Percentiles rank a stretch among this genome's conserved stretches.
These are phyloP conservation scores for Coccyzus lansbergi DNA, from an alignment of 2,797 vertebrate genomes.

Conservation along the genomic window DNA sequence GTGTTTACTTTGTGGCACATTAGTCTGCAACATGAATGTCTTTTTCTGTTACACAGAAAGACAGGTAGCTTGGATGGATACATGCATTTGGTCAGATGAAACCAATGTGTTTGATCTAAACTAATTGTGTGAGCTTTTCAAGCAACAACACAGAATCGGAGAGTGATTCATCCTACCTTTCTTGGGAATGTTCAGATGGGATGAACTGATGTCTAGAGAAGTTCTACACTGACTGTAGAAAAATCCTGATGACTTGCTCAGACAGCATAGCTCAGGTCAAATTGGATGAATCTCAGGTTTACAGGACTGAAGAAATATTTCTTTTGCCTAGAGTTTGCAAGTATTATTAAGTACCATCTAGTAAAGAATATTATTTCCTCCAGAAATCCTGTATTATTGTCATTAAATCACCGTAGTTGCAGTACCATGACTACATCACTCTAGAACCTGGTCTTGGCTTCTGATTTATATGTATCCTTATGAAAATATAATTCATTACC, in stretches of 20 bases:
- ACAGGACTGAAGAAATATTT: background rate
- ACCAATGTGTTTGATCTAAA: background rate
- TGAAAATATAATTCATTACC: background rate
- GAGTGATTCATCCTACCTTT: background rate
- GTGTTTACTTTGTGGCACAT: background rate
- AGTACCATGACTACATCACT: background rate
- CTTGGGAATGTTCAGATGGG: background rate
- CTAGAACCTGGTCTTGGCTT: background rate
- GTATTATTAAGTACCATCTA: background rate
- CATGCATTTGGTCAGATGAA: fast-evolving
- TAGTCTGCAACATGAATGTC: background rate
- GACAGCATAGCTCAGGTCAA: background rate
- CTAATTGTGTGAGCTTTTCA: background rate
- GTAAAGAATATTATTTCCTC: background rate
- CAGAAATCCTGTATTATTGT: background rate
- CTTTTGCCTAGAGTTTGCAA: background rate
- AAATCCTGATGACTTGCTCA: background rate
- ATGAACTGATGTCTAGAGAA: background rate
- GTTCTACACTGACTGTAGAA: background rate
- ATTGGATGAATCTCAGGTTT: background rate
- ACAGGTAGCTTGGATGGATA: background rate
- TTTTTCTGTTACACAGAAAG: background rate
- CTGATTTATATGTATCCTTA: background rate
- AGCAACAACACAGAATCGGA: background rate
- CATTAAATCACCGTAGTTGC: background rate